Base-by-base conservation (phyloP, 2,113 vertebrate genomes). In the Limanda limanda region DNA sequence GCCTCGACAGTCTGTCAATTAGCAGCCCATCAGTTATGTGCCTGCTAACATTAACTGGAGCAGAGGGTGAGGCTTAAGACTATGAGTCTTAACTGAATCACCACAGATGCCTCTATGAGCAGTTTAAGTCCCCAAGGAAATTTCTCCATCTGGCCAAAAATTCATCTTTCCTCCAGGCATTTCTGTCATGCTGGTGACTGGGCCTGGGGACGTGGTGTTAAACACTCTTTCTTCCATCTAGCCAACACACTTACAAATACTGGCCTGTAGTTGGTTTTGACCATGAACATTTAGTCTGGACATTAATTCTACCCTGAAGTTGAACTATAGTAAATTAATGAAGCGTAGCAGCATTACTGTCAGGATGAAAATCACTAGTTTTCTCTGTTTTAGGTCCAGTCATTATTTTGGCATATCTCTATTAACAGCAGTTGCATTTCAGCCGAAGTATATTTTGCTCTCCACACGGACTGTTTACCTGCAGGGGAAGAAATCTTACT, bases 81-180 rank as follows among this genome's bases (percentile, higher is more conserved):
- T 52, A 18, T n/a, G 37, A 56, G 47, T 31, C 7, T 35, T 68
- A 20, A 20, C 11, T 25, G 47, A 72, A 12, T 14, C 78, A 23
- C 60, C 47, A 2, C 45, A 71, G 72, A 55, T 60, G 60, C 68
- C 55, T 59, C 51, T 71, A 63, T 69, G 73, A 74, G 60, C 60
- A 62, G 67, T 71, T 79, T 84, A 64, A 85, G 63, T 74, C 51
- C 65, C 45, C 5, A 0, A 52, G 68, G 37, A 64, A 25, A 37
- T 8, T n/a, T 52, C 18, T 31, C 47, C 47, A 35, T 35, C 24
- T 20, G 17, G 14, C 23, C 23, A 20, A 11, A 18, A 48, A 65
- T 14, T 1, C 1, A 62, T 20, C 12, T 42, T 21, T 40, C 31
- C 58, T 37, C 17, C 20, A 35, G 10, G 31, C 3, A 8, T 21